phyloP scores from a whole-genome alignment of 2,797 vertebrate species.

The Poecilia gillii region DNA sequence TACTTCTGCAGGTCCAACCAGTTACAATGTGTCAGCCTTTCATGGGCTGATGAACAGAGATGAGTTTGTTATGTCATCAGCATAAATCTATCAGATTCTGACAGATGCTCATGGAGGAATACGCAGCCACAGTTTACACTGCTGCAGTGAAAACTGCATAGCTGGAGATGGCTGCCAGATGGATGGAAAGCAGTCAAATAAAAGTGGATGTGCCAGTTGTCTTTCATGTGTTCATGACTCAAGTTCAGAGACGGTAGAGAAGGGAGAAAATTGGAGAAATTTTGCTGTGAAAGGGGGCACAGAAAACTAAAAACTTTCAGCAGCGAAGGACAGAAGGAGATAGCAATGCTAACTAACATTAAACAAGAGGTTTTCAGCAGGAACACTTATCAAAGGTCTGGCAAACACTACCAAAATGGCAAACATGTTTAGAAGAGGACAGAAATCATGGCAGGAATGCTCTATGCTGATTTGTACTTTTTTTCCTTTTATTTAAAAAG shows the following conservation, averaged over 20 bases:
- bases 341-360: conserved; percentile 21
- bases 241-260: conserved; percentile 2
- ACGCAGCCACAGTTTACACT: not conserved
- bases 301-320: conserved; percentile 19
- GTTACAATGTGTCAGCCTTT: conserved; percentile 38
- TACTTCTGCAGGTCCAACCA: conserved; percentile 47
- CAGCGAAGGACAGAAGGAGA: conserved; percentile 41
- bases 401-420: conserved; percentile 16
- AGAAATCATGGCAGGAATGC: not conserved
- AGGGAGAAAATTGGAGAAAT: conserved; percentile 6
- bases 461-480: not conserved
- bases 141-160: not conserved
- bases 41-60: conserved; percentile 41
- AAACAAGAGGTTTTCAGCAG: conserved; percentile 22
- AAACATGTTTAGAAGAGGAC: not conserved
- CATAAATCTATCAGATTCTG: conserved; percentile 27
- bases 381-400: not conserved
- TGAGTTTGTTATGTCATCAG: conserved; percentile 31
- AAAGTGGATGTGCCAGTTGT: not conserved
- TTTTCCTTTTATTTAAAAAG: not conserved
- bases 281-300: not conserved
- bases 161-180: not conserved
- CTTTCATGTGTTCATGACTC: conserved; percentile 20
- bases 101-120: conserved; percentile 22
- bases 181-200: conserved; percentile 28